These are phyloP conservation scores for Epinephelus malabaricus DNA, from an alignment of 2,797 vertebrate species.

Conservation along the genomic window DNA sequence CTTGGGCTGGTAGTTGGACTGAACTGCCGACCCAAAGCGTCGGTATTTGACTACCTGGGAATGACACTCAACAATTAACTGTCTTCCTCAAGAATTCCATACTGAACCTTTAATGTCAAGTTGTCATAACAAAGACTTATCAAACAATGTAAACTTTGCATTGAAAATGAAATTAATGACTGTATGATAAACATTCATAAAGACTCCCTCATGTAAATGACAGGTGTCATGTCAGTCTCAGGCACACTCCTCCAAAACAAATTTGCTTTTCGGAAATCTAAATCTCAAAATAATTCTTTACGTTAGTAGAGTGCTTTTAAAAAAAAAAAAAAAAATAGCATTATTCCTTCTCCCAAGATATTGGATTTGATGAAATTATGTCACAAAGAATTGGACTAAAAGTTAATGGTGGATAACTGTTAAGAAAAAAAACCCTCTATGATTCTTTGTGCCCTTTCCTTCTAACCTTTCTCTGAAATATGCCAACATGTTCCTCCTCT, in stretches of 20 bases:
- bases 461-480: conserved; percentile 7
- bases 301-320: conserved; percentile 14
- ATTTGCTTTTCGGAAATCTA: conserved; percentile 42
- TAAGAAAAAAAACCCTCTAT: background rate
- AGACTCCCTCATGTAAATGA: too few relatives aligned
- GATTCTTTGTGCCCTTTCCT: conserved; percentile 37
- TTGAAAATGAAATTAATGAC: too few relatives aligned
- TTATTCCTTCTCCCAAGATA: conserved; percentile 46
- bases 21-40: too few relatives aligned
- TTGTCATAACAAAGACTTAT: too few relatives aligned
- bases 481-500: background rate
- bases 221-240: too few relatives aligned
- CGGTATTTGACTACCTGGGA: too few relatives aligned
- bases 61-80: too few relatives aligned
- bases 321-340: conserved; percentile 4
- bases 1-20: too few relatives aligned
- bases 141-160: too few relatives aligned
- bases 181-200: too few relatives aligned
- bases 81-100: too few relatives aligned
- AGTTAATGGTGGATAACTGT: conserved; percentile 8
- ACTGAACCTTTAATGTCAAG: too few relatives aligned
- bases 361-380: conserved; percentile 57
- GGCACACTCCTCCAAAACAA: background rate
- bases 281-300: conserved; percentile 26
- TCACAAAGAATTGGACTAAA: conserved; percentile 45